A percentile compares a stretch with the other conserved stretches of the same genome.
phyloP scores from a whole-genome alignment of 53 echinoderm and acorn worm species.

The Hippasteria phrygiana region DNA sequence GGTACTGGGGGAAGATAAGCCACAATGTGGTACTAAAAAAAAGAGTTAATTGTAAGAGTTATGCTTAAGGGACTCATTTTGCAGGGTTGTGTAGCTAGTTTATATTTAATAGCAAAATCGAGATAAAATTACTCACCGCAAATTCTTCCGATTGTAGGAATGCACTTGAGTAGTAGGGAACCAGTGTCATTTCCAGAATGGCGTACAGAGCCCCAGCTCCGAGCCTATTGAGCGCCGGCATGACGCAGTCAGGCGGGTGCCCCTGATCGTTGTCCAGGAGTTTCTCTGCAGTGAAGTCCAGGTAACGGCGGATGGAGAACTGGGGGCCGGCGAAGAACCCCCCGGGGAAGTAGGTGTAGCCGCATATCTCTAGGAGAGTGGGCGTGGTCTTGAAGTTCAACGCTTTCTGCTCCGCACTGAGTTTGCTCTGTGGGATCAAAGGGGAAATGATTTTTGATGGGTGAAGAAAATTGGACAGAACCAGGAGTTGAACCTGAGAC shows the following conservation, averaged over 20 bases:
- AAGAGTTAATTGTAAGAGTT: too few species aligned
- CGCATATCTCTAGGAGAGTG: slow-evolving; percentile 75
- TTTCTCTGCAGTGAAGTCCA: slow-evolving; percentile 83
- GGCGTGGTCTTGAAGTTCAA: slow-evolving; percentile 78
- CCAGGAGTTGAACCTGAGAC: too few species aligned
- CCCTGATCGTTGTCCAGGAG: slow-evolving; percentile 73
- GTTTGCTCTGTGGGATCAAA: slow-evolving; percentile 69
- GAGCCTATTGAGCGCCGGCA: slow-evolving; percentile 76
- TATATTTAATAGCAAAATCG: background rate
- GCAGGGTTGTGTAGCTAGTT: background rate
- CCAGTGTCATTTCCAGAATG: slow-evolving; percentile 26
- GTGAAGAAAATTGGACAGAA: too few species aligned
- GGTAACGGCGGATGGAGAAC: slow-evolving; percentile 85
- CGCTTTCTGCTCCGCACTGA: slow-evolving; percentile 82
- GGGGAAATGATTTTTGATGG: background rate
- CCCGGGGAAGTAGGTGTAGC: slow-evolving; percentile 84
- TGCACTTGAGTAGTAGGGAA: slow-evolving; percentile 39
- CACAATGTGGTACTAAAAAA: too few species aligned
- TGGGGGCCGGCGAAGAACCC: slow-evolving; percentile 90
- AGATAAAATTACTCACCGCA: slow-evolving; percentile 56
- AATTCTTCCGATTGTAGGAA: slow-evolving; percentile 79
- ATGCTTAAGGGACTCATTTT: too few species aligned
- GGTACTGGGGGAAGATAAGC: too few species aligned
- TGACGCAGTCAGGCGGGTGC: slow-evolving; percentile 65
- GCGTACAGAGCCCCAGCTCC: slow-evolving; percentile 62